Conservation (phyloP, 2,113 vertebrate genomes). For the Pygoscelis antarcticus region DNA sequence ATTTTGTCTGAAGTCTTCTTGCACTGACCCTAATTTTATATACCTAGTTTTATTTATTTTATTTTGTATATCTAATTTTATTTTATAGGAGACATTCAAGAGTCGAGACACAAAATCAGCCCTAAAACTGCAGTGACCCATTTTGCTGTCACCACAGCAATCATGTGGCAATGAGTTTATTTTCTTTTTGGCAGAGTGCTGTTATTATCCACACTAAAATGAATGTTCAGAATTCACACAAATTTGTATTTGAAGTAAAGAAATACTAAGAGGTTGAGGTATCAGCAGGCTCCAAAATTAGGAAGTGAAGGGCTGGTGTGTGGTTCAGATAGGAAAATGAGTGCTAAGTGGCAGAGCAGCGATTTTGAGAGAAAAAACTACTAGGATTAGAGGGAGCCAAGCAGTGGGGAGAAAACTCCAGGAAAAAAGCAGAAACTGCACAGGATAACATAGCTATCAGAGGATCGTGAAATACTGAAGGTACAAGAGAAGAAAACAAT, state of each 20-base stretch:
- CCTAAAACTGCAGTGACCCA: not conserved
- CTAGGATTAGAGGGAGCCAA: not conserved
- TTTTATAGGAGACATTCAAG: not conserved
- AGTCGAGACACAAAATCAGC: not conserved
- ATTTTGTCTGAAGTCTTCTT: not conserved
- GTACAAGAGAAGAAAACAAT: not conserved
- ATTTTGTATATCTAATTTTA: not conserved
- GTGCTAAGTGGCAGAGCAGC: not conserved
- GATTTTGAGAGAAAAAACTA: not conserved
- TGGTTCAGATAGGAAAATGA: not conserved
- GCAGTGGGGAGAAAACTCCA: not conserved
- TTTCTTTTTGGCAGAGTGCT: not conserved
- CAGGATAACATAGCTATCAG: not conserved
- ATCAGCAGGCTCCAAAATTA: not conserved
- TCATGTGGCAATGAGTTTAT: not conserved
- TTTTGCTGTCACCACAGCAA: not conserved
- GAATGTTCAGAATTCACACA: not conserved
- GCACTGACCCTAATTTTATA: not conserved
- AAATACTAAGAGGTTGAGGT: not conserved
- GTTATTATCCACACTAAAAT: not conserved
- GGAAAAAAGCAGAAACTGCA: not conserved
- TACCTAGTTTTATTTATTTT: not conserved
- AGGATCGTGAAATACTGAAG: not conserved
- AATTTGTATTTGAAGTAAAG: not conserved
- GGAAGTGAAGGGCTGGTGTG: not conserved